Conservation (phyloP, 1,140 invertebrate genomes). For the Scylla paramamosain region DNA sequence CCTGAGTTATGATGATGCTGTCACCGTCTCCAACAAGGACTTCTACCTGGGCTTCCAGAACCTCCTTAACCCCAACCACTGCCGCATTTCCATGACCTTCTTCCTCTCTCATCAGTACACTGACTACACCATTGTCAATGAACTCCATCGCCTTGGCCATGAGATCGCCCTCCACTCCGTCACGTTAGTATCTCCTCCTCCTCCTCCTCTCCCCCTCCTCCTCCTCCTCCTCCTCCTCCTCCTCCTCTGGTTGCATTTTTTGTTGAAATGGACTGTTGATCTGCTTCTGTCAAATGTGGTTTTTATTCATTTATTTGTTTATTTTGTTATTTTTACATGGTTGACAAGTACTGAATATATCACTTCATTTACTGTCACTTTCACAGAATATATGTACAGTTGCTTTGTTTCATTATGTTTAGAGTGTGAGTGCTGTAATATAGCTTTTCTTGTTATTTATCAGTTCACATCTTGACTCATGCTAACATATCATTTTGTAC, state of each 20-base stretch:
- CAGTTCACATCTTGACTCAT: too few relatives aligned
- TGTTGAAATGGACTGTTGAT: not conserved
- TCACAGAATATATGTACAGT: too few relatives aligned
- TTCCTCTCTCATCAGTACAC: slow-evolving; percentile 97
- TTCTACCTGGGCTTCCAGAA: slow-evolving; percentile 95
- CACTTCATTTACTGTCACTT: too few relatives aligned
- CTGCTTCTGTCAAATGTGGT: too few relatives aligned
- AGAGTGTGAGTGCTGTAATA: too few relatives aligned
- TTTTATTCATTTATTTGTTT: too few relatives aligned
- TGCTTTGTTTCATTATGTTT: too few relatives aligned
- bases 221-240: not conserved
- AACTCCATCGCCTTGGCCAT: slow-evolving; percentile 92
- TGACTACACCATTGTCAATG: slow-evolving; percentile 95
- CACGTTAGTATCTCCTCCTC: slow-evolving; percentile 77
- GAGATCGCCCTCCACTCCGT: slow-evolving; percentile 93
- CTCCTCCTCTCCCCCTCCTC: not conserved
- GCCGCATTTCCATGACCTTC: slow-evolving; percentile 94
- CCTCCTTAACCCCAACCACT: slow-evolving; percentile 93
- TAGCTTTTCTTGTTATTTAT: too few relatives aligned
- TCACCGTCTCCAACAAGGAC: slow-evolving; percentile 97
- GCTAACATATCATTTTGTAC: too few relatives aligned
- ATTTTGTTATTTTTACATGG: too few relatives aligned
- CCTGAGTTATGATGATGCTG: slow-evolving; percentile 96
- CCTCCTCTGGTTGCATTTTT: not conserved
- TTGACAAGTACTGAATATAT: too few relatives aligned